Evolutionary conservation across 2,797 vertebrate genomes (phyloP), one percentile per base, ranked within the genome.

Genomic region (Podarcis lilfordi): DNA sequence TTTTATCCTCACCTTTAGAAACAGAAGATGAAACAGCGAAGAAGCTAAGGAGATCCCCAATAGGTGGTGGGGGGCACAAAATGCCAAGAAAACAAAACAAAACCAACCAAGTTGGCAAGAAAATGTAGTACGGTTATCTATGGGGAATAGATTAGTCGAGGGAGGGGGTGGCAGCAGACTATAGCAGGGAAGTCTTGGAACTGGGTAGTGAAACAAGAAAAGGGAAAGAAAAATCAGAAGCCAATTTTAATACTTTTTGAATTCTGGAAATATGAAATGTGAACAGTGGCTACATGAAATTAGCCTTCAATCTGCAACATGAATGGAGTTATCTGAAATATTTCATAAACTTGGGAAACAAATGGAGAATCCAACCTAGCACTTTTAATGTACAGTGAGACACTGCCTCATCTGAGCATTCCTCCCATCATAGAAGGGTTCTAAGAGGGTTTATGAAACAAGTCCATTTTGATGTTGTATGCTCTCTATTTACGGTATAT

Each of bases 11-110:
- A 61, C 59, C 59, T 21, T 61, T 19, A 61, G 59, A 61, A 61
- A 61, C 19, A 61, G 59, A 61, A 61, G 59, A 61, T 19, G 17
- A 61, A 61, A 61, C 59, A 5, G 19, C 1, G 10, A 91, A 82
- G 91, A n/a, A 76, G 21, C 80, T 64, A 94, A 93, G 93, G 90
- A 94, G 61, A 93, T 90, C 84, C 81, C 91, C 91, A 88, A 89
- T 90, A 7, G 35, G 3, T 9, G 59, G 59, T 0, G 19, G 19
- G 59, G 59, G 19, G 5, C 59, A 91, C 85, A 85, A 93, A 89
- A 92, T 94, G 82, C 66, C 89, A 85, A 86, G 88, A 93, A 94
- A 91, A 94, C 87, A 95, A 91, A 95, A 94, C 80, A 91, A 75
- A 82, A 32, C 29, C 29, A 82, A 68, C n/a, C 71, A 84, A 91